phyloP scores from a whole-genome alignment of 2,113 vertebrate species.

The mouse (Mus musculus) region GRCm39 chr13:72326501-72327000 shows the following conservation, averaged over 20 bases:
- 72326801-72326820: neutral
- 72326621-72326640: too few relatives aligned
- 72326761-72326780: neutral
- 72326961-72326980: neutral
- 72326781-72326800: neutral
- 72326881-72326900: neutral
- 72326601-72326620: too few relatives aligned
- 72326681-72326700: neutral
- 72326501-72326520: too few relatives aligned
- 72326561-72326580: too few relatives aligned
- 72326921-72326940: neutral
- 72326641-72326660: too few relatives aligned
- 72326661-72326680: too few relatives aligned
- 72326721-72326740: neutral
- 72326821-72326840: neutral
- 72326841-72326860: neutral
- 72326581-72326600: too few relatives aligned
- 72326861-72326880: neutral
- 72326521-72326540: too few relatives aligned
- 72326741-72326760: neutral
- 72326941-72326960: neutral
- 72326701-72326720: neutral
- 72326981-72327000: neutral
- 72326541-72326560: too few relatives aligned
- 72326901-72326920: neutral